Conservation (phyloP, 1,140 invertebrate genomes). For the Streblospio benedicti region DNA sequence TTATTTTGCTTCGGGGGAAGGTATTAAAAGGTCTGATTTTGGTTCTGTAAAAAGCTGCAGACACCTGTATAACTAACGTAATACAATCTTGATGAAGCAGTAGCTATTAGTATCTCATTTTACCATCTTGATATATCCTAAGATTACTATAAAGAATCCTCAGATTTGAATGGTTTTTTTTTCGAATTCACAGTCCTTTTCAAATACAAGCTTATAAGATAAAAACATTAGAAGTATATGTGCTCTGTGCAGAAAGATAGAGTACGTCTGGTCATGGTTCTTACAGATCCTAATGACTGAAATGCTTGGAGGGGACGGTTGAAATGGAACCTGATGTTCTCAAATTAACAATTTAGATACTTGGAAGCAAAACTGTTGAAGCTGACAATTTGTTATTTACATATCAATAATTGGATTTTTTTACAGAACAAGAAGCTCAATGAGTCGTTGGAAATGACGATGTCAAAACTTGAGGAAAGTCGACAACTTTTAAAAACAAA, state of each 20-base stretch:
- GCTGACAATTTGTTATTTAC: not conserved
- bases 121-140: too few species aligned
- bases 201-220: too few species aligned
- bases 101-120: too few species aligned
- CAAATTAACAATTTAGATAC: not conserved
- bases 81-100: too few species aligned
- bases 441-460: constrained; percentile 34
- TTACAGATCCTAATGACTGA: not conserved
- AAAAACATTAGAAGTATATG: too few species aligned
- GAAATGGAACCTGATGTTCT: not conserved
- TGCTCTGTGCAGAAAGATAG: not conserved
- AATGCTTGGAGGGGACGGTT: not conserved
- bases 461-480: constrained; percentile 41
- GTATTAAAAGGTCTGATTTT: too few species aligned
- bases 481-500: constrained; percentile 42
- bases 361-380: not conserved
- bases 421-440: constrained; percentile 35
- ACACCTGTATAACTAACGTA: too few species aligned
- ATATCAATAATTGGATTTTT: constrained; percentile 7
- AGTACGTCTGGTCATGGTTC: not conserved
- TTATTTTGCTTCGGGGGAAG: too few species aligned
- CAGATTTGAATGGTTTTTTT: not conserved
- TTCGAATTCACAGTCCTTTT: too few species aligned
- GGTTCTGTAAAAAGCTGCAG: too few species aligned
- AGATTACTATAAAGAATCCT: too few species aligned